Conservation (phyloP, 2,113 vertebrate genomes). For the Equus przewalskii region DNA sequence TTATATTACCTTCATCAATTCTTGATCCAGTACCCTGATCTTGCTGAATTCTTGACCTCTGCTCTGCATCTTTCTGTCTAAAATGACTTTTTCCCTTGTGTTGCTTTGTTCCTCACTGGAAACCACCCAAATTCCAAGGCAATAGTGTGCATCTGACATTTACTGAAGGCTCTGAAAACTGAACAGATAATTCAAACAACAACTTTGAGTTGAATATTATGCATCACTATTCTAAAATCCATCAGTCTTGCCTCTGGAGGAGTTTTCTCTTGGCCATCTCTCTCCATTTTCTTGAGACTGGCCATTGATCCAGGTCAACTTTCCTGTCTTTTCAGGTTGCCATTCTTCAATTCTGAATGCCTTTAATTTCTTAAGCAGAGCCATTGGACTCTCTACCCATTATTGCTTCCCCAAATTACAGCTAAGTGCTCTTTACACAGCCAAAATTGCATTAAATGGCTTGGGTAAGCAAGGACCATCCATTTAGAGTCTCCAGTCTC, state of each 20-base stretch:
- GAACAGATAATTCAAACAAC: not conserved
- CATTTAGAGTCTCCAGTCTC: not conserved
- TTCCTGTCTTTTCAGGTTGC: not conserved
- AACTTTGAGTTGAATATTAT: not conserved
- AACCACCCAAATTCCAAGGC: not conserved
- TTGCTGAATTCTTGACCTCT: not conserved
- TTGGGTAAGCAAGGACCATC: not conserved
- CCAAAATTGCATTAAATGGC: conserved; percentile 22
- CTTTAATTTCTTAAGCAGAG: conserved; percentile 27
- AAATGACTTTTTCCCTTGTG: not conserved
- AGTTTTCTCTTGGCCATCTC: not conserved
- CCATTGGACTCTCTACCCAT: not conserved
- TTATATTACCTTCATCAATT: not conserved
- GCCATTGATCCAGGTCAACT: not conserved
- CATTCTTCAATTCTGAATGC: not conserved
- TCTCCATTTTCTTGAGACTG: not conserved
- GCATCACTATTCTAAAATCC: not conserved
- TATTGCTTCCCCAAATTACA: not conserved
- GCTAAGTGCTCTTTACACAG: not conserved
- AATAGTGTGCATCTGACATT: not conserved
- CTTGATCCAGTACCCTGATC: not conserved
- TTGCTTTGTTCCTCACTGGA: conserved; percentile 27
- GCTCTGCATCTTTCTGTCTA: not conserved
- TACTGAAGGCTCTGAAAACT: conserved; percentile 1
- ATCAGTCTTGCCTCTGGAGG: not conserved